Evolutionary conservation across 2,888 invertebrate species (phyloP).

Genomic region (Drosophila falleni): DNA sequence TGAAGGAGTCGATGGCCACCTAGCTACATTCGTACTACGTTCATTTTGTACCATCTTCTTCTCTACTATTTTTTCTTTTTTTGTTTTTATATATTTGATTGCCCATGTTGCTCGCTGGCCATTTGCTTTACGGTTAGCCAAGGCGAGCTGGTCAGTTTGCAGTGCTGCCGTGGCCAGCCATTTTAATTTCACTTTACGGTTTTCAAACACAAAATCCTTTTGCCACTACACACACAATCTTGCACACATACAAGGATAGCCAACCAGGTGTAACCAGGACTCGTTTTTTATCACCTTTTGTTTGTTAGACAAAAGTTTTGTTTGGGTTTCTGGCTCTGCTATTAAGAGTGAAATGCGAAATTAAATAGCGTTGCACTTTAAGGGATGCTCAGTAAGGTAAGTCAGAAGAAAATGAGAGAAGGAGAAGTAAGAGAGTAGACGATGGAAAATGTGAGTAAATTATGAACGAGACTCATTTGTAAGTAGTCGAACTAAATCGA

Average conservation of each 20-base stretch:
- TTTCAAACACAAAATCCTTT: conserved; percentile 78
- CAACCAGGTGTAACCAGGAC: conserved; percentile 61
- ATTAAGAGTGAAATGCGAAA: conserved; percentile 69
- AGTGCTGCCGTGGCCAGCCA: conserved; percentile 58
- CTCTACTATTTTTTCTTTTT: conserved; percentile 9
- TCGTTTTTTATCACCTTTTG: conserved; percentile 68
- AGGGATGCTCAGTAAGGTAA: conserved; percentile 22
- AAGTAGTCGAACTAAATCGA: conserved; percentile 18
- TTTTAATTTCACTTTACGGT: conserved; percentile 82
- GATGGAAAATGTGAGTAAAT: conserved; percentile 14
- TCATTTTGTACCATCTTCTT: conserved; percentile 3
- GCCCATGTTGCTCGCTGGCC: conserved; percentile 62
- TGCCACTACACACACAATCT: conserved; percentile 54
- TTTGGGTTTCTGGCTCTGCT: conserved; percentile 51
- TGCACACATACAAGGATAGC: conserved; percentile 1
- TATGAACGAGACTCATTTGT: conserved; percentile 14
- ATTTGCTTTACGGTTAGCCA: conserved; percentile 62
- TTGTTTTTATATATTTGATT: conserved; percentile 51
- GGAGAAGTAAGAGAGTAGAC: neutral
- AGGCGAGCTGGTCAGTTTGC: conserved; percentile 44
- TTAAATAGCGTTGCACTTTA: conserved; percentile 45
- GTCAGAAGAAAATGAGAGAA: neutral
- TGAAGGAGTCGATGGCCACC: conserved; percentile 68
- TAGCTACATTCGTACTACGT: conserved; percentile 40
- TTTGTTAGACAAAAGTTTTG: conserved; percentile 45